A percentile compares a stretch with the other conserved stretches of the same genome.
phyloP scores from a whole-genome alignment of 2,888 invertebrate genomes.

The Tenthredo mesomela region DNA sequence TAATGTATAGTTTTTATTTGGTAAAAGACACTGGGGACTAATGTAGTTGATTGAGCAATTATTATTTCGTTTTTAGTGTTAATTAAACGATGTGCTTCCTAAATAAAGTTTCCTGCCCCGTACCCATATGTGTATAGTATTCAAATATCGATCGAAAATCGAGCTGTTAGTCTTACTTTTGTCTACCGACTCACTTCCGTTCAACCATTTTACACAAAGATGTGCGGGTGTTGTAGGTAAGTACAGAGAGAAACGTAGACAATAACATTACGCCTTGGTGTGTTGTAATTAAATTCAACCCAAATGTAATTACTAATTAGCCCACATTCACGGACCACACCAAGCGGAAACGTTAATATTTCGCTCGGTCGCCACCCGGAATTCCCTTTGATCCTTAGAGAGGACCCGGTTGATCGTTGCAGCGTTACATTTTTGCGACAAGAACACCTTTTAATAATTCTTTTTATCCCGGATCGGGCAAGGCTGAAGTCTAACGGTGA shows the following conservation, averaged over 20 bases:
- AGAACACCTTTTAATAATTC: conserved; percentile 69
- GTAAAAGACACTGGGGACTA: background rate
- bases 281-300: conserved; percentile 46
- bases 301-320: conserved; percentile 44
- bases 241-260: conserved; percentile 21
- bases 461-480: conserved; percentile 64
- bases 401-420: conserved; percentile 57
- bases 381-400: conserved; percentile 42
- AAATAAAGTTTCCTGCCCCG: background rate
- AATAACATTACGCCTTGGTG: conserved; percentile 29
- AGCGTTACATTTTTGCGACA: conserved; percentile 35
- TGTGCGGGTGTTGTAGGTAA: background rate
- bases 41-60: background rate
- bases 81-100: background rate
- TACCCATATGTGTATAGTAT: background rate
- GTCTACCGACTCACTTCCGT: background rate
- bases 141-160: background rate
- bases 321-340: conserved; percentile 30
- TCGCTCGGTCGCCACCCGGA: conserved; percentile 39
- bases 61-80: background rate
- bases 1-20: too few species aligned
- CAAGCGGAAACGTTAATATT: conserved; percentile 47
- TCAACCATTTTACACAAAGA: background rate
- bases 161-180: background rate
- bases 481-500: conserved; percentile 53